Percentiles rank a stretch among this genome's conserved stretches.
Conservation (phyloP, 2,797 vertebrate species). For the Poeciliopsis turneri region DNA sequence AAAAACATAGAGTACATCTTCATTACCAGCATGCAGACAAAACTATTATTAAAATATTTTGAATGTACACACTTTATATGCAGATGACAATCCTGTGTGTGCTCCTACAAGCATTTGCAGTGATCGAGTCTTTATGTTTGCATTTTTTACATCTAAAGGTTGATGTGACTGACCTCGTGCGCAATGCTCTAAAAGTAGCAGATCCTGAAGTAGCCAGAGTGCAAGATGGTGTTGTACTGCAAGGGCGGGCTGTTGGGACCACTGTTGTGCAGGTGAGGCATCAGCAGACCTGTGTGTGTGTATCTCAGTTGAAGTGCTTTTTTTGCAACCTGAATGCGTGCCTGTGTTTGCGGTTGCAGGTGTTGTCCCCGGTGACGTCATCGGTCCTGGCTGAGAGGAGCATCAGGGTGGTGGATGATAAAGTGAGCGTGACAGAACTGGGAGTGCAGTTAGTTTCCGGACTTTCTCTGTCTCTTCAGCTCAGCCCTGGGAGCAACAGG, state of each 20-base stretch:
- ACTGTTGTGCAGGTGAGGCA: constrained; percentile 88
- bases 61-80: not conserved
- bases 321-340: not conserved
- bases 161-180: constrained; percentile 89
- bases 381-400: constrained; percentile 87
- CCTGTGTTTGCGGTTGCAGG: constrained; percentile 71
- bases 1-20: constrained; percentile 18
- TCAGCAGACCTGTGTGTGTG: not conserved
- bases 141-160: constrained; percentile 83
- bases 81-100: not conserved
- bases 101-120: not conserved
- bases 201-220: constrained; percentile 85
- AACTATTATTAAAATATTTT: not conserved
- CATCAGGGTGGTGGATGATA: constrained; percentile 89
- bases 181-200: constrained; percentile 85
- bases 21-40: not conserved
- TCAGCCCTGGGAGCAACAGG: constrained; percentile 85
- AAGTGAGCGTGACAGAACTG: constrained; percentile 90
- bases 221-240: constrained; percentile 82
- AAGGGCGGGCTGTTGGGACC: constrained; percentile 88
- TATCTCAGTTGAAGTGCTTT: not conserved
- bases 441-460: constrained; percentile 90
- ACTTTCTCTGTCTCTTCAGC: constrained; percentile 88
- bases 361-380: constrained; percentile 88
- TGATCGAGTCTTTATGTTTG: not conserved